Base-by-base conservation (phyloP, 2,797 vertebrate genomes). In the Triplophysa bombifrons region DNA sequence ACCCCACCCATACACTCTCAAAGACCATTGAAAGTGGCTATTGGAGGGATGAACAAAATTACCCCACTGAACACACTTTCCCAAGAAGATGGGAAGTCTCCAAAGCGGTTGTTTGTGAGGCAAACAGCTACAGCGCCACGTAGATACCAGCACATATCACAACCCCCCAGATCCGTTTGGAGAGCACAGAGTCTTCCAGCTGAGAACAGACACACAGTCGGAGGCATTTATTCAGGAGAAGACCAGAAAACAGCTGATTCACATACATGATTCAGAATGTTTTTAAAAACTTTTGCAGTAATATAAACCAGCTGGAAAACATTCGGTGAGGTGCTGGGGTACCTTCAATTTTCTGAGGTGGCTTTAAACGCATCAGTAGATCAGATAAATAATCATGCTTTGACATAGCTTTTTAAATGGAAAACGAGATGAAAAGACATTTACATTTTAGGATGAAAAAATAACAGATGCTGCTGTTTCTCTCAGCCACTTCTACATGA, bases 131-230 rank as follows among this genome's bases (percentile, higher is more conserved):
- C 81, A 30, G 25, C 30, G 58, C 0, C 9, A 1, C 50, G 20
- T 83, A 27, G 30, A 4, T 48, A 48, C 61, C 3, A 78, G 25
- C 1, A 70, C 71, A 71, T 72, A 34, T 12, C 61, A 83, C 0
- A 60, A 70, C 58, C 48, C 16, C 0, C 81, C 85, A 25, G 85
- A 91, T 71, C 89, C 89, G 0, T 86, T 91, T 63, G 68, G 60
- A 46, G 48, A 89, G 51, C 86, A 86, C 16, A 56, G 80, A 0
- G 82, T 78, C 12, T 88, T 95, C 85, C 82, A 83, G 85, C 88
- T 94, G 60, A 85, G 90, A 80, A 93, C 93, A 0, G 84, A 83
- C 55, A 90, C 84, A 34, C 89, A 94, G 79, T 75, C 89, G 76
- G 90, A 93, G 25, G 86, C 72, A 0, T 22, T 46, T 0, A 53